Conservation (phyloP, 1,140 invertebrate genomes). For the Lasaia peninsularis region DNA sequence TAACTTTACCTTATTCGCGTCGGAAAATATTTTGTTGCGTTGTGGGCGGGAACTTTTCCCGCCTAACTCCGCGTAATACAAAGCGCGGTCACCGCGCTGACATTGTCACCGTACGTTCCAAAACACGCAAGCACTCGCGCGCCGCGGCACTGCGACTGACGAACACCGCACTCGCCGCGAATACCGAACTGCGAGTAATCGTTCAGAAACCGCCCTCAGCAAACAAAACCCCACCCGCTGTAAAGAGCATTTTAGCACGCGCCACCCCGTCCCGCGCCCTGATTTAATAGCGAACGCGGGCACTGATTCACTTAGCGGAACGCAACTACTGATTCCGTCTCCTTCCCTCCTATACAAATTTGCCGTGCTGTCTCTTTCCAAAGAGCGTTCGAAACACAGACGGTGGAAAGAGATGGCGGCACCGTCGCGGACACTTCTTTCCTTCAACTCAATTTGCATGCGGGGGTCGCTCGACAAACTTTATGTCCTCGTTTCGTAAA, state of each 20-base stretch:
- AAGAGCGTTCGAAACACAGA: constrained; percentile 16
- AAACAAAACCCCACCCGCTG: constrained; percentile 72
- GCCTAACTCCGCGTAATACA: constrained; percentile 53
- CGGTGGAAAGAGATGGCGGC: constrained; percentile 51
- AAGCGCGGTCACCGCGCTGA: constrained; percentile 66
- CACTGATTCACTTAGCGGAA: constrained; percentile 76
- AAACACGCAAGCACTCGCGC: constrained; percentile 43
- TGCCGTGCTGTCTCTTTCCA: constrained; percentile 26
- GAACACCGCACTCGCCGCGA: constrained; percentile 23
- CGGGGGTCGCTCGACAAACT: constrained; percentile 72
- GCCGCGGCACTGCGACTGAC: constrained; percentile 30
- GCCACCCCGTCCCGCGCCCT: constrained; percentile 63
- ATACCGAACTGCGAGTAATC: constrained; percentile 48
- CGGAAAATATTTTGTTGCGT: constrained; percentile 72
- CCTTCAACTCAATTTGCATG: constrained; percentile 72
- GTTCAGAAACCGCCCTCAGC: constrained; percentile 71
- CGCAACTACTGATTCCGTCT: constrained; percentile 58
- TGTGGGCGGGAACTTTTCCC: constrained; percentile 72
- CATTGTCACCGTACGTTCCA: constrained; percentile 41
- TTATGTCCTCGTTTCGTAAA: constrained; percentile 75
- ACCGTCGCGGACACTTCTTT: constrained; percentile 59
- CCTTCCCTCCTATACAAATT: constrained; percentile 39
- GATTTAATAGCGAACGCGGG: constrained; percentile 75
- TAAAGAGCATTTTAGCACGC: constrained; percentile 73
- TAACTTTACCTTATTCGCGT: constrained; percentile 76